Percentiles rank a stretch among this genome's conserved stretches.
Conservation (phyloP, 2,113 vertebrate genomes). For the Dasypus novemcinctus region DNA sequence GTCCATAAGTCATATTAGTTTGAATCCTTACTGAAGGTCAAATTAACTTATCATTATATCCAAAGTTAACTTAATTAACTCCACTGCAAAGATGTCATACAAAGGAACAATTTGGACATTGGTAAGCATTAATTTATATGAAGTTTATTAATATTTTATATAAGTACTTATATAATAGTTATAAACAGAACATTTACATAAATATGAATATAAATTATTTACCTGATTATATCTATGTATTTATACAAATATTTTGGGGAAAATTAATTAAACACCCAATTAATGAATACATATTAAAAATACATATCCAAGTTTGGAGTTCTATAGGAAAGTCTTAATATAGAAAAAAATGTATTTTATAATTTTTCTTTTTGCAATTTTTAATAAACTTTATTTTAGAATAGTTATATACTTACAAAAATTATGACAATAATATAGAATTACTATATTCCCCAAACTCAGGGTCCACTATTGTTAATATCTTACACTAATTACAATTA, state of each 20-base stretch:
- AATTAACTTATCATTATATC: not conserved
- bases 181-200: too few species aligned
- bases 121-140: not conserved
- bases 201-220: too few species aligned
- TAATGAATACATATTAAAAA: not conserved
- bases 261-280: not conserved
- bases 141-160: not conserved
- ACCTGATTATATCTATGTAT: too few species aligned
- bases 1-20: not conserved
- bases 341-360: not conserved
- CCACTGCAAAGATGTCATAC: not conserved
- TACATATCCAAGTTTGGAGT: not conserved
- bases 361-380: not conserved
- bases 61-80: not conserved
- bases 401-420: not conserved
- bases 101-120: not conserved
- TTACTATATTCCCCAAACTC: not conserved
- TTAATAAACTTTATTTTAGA: not conserved
- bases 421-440: not conserved
- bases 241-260: not conserved
- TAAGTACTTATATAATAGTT: too few species aligned
- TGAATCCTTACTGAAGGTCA: not conserved
- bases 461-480: not conserved
- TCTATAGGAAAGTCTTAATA: not conserved
- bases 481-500: not conserved